Evolutionary conservation across 2,888 invertebrate species (phyloP).

Genomic region (Platypus cylindrus): DNA sequence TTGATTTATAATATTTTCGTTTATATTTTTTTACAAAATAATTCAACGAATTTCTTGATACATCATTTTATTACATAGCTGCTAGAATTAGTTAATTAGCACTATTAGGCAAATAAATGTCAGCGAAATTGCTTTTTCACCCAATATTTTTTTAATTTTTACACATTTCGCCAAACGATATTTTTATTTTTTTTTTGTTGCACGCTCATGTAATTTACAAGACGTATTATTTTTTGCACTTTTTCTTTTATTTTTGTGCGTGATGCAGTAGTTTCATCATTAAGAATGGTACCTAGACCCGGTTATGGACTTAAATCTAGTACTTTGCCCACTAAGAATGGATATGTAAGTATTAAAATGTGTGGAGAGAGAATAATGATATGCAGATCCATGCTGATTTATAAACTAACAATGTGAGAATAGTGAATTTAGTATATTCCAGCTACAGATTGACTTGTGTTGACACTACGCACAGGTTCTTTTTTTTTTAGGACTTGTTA

Average conservation of each 20-base stretch:
- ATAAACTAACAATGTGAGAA: too few relatives aligned
- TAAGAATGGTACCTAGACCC: conserved; percentile 60
- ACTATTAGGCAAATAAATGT: too few relatives aligned
- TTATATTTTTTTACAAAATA: conserved; percentile 6
- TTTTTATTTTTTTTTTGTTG: conserved; percentile 23
- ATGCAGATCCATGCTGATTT: too few relatives aligned
- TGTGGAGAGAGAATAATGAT: conserved; percentile 1
- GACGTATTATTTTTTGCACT: conserved; percentile 22
- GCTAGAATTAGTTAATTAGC: too few relatives aligned
- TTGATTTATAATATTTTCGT: conserved; percentile 13
- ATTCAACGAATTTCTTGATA: not conserved
- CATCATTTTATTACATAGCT: too few relatives aligned
- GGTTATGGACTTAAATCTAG: conserved; percentile 64
- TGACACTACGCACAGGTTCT: too few relatives aligned
- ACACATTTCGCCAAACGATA: too few relatives aligned
- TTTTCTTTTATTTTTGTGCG: conserved; percentile 24
- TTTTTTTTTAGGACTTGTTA: too few relatives aligned
- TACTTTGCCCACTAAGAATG: conserved; percentile 53
- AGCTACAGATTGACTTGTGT: too few relatives aligned
- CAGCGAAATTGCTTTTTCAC: too few relatives aligned
- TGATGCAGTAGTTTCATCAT: conserved; percentile 43
- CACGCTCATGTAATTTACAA: conserved; percentile 17
- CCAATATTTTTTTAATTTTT: too few relatives aligned
- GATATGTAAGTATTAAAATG: conserved; percentile 31
- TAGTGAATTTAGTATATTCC: too few relatives aligned